Conservation (phyloP, 2,113 vertebrate species). For the Budorcas taxicolor region DNA sequence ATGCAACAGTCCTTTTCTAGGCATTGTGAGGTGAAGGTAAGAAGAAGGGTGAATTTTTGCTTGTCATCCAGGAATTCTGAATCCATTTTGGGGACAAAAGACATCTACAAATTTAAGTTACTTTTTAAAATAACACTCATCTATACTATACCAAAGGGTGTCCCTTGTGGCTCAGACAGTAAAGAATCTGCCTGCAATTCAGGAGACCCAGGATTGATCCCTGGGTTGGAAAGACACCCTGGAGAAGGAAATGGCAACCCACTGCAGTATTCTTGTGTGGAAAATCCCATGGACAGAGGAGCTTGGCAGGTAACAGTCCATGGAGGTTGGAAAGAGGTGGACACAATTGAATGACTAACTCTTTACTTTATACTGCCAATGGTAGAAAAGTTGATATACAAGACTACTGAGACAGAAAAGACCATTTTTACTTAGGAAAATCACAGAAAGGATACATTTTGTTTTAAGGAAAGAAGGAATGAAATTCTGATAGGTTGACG, state of each 20-base stretch:
- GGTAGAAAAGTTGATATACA: not conserved
- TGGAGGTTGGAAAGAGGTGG: not conserved
- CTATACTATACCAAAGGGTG: not conserved
- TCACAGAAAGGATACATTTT: not conserved
- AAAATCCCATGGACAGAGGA: not conserved
- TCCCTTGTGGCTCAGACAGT: not conserved
- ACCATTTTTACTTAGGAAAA: not conserved
- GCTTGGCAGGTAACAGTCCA: not conserved
- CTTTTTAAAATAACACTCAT: not conserved
- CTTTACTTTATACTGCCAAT: not conserved
- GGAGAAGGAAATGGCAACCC: not conserved
- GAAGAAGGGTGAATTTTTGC: not conserved
- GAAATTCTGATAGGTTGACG: not conserved
- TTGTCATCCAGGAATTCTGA: not conserved
- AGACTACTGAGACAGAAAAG: not conserved
- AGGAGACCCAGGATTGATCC: not conserved
- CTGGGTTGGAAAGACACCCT: not conserved
- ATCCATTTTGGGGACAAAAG: not conserved
- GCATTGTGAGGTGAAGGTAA: not conserved
- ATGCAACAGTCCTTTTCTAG: not conserved
- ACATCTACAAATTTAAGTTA: not conserved
- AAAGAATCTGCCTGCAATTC: not conserved
- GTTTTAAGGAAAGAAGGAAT: not conserved
- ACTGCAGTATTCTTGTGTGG: not conserved
- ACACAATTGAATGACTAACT: not conserved